phyloP scores from a whole-genome alignment of 2,797 vertebrate species.

The Rhinella marina region DNA sequence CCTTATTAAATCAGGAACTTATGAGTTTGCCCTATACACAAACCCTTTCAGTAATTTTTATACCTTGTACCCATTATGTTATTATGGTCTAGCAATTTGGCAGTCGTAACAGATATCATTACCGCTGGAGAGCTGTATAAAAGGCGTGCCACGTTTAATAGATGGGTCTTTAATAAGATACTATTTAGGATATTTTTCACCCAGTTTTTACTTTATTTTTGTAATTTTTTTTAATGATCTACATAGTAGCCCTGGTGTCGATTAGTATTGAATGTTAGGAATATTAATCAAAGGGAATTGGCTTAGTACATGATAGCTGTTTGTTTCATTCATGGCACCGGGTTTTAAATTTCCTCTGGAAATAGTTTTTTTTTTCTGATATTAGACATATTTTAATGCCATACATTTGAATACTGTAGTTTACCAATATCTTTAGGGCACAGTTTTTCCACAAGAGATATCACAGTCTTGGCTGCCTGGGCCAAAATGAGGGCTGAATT shows the following conservation, averaged over 20 bases:
- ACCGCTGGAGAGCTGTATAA: background rate
- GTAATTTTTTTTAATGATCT: background rate
- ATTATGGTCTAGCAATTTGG: slow-evolving; percentile 18
- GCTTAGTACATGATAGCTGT: background rate
- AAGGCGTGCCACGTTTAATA: background rate
- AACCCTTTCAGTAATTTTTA: slow-evolving; percentile 27
- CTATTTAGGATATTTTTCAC: background rate
- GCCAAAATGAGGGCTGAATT: background rate
- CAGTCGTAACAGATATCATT: slow-evolving; percentile 16
- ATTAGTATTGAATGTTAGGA: background rate
- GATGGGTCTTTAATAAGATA: background rate
- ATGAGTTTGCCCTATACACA: slow-evolving; percentile 23
- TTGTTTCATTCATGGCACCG: background rate
- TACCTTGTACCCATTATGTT: background rate
- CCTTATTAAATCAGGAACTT: slow-evolving; percentile 3
- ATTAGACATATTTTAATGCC: background rate
- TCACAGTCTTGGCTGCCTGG: background rate
- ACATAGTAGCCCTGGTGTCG: no score
- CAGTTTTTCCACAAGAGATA: background rate
- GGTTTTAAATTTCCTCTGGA: background rate
- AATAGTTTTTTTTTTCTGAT: background rate
- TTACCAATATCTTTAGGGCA: background rate
- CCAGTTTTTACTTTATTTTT: background rate
- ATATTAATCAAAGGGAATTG: background rate
- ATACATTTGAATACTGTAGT: background rate